A percentile compares a stretch with the other conserved stretches of the same genome.
phyloP scores from a whole-genome alignment of 2,888 invertebrate genomes.

The Lasius platythorax region DNA sequence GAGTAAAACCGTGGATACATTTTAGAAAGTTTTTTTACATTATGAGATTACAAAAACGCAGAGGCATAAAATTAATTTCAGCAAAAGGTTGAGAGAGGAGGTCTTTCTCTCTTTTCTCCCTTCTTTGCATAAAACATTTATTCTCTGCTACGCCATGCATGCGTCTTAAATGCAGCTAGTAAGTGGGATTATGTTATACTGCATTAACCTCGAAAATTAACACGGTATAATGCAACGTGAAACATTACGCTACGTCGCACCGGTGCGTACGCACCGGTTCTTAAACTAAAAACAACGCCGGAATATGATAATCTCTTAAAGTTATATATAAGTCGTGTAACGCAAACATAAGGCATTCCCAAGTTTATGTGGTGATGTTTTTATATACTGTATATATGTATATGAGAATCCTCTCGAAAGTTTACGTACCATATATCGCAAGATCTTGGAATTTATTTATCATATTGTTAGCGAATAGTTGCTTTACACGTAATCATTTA shows the following conservation, averaged over 20 bases:
- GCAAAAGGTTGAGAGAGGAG: not conserved
- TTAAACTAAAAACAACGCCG: slow-evolving; percentile 32
- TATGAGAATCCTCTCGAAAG: not conserved
- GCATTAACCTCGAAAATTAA: slow-evolving; percentile 51
- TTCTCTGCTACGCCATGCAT: not conserved
- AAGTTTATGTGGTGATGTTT: not conserved
- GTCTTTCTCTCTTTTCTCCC: not conserved
- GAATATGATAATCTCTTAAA: slow-evolving; percentile 39
- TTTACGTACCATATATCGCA: not conserved
- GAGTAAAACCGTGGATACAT: not conserved
- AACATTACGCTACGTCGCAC: slow-evolving; percentile 18
- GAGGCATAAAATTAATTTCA: slow-evolving; percentile 22
- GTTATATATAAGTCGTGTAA: slow-evolving; percentile 6
- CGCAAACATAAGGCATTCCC: not conserved
- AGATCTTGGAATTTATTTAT: slow-evolving; percentile 14
- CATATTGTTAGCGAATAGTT: not conserved
- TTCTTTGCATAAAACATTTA: slow-evolving; percentile 16
- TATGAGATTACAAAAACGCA: not conserved
- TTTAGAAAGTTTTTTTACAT: not conserved
- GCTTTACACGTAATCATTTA: not conserved
- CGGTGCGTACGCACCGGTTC: not conserved
- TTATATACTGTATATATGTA: slow-evolving; percentile 7
- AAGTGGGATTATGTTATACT: slow-evolving; percentile 41
- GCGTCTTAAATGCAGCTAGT: slow-evolving; percentile 38
- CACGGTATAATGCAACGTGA: slow-evolving; percentile 42